Percentiles rank a stretch among this genome's conserved stretches.
phyloP scores from a whole-genome alignment of 1,140 invertebrate genomes.

The Melanaphis sacchari region DNA sequence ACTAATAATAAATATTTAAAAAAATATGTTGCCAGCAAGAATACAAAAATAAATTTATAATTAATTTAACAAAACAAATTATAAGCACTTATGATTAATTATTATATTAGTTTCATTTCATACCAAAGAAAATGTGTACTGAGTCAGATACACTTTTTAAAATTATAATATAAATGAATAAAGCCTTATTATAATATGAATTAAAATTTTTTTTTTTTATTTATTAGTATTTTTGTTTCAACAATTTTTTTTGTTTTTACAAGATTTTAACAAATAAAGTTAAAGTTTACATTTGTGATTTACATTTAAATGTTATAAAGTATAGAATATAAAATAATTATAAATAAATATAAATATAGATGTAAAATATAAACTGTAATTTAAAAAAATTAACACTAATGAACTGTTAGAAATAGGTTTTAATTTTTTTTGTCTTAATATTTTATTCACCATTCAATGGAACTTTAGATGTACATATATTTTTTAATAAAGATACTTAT shows the following conservation, averaged over 20 bases:
- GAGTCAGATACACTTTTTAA: background rate
- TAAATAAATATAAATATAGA: too few species aligned
- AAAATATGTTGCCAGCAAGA: constrained; percentile 16
- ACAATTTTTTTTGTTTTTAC: too few species aligned
- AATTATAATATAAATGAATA: background rate
- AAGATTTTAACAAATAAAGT: too few species aligned
- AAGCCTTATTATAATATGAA: too few species aligned
- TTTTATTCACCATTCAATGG: background rate
- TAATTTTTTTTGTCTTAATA: background rate
- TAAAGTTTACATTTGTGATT: too few species aligned
- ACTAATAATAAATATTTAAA: background rate
- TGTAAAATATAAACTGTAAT: too few species aligned
- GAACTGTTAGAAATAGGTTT: too few species aligned
- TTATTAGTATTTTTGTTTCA: too few species aligned
- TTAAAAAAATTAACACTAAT: too few species aligned
- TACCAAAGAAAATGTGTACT: background rate
- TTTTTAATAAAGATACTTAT: background rate
- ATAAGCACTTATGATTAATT: background rate
- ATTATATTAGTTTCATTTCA: background rate
- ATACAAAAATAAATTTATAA: constrained; percentile 23
- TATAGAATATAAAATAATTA: too few species aligned
- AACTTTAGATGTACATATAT: background rate
- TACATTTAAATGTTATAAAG: too few species aligned
- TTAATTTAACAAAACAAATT: constrained; percentile 24
- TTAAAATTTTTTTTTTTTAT: too few species aligned